These are phyloP conservation scores for Cheilosia impressa DNA, from an alignment of 2,888 invertebrate species.

Conservation along the genomic window DNA sequence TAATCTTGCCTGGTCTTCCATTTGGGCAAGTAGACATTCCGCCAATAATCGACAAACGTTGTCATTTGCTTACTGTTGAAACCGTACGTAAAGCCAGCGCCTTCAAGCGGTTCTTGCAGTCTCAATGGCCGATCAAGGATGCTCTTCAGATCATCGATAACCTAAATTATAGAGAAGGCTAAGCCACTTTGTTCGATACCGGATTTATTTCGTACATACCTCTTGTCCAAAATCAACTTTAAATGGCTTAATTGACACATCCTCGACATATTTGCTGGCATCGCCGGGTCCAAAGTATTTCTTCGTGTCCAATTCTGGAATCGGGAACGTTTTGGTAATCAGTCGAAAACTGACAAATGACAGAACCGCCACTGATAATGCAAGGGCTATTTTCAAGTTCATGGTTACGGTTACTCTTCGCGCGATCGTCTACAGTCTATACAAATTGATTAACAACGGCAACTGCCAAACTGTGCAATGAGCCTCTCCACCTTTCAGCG, in stretches of 20 bases:
- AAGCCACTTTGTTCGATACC: not conserved
- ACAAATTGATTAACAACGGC: not conserved
- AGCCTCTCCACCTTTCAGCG: constrained; percentile 5
- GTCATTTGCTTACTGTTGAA: constrained; percentile 89
- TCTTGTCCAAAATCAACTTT: constrained; percentile 79
- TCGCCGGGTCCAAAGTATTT: constrained; percentile 82
- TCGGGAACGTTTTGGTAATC: constrained; percentile 77
- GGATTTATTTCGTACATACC: constrained; percentile 76
- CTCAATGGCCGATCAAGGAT: constrained; percentile 85
- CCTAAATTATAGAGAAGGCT: constrained; percentile 78
- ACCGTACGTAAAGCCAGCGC: constrained; percentile 90
- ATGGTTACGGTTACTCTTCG: not conserved
- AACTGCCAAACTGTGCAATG: not conserved
- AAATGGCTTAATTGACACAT: constrained; percentile 78
- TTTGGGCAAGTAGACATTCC: constrained; percentile 87
- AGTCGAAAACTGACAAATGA: constrained; percentile 2
- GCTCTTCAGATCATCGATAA: constrained; percentile 85
- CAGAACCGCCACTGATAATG: constrained; percentile 9
- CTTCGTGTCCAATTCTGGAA: constrained; percentile 79
- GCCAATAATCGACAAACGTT: constrained; percentile 91
- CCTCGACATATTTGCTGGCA: constrained; percentile 79
- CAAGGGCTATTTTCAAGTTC: not conserved
- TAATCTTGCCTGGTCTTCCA: constrained; percentile 88
- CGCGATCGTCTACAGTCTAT: not conserved
- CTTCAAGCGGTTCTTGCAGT: constrained; percentile 87